Evolutionary conservation across 1,140 invertebrate species (phyloP).

Genomic region (Parasteatoda tepidariorum): DNA sequence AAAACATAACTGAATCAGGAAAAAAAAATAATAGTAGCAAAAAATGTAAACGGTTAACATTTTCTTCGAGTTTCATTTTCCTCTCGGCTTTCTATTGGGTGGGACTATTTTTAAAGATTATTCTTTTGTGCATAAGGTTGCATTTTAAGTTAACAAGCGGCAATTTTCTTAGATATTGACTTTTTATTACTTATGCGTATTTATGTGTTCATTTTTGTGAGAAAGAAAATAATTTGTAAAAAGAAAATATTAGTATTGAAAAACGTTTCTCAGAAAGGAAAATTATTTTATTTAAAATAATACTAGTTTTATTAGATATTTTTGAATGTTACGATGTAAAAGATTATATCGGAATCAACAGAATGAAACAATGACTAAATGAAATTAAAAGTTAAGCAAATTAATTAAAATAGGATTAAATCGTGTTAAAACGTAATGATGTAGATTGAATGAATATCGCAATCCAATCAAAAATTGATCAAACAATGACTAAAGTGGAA

Average conservation of each 20-base stretch:
- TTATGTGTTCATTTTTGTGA: neutral
- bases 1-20: neutral
- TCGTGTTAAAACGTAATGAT: too few relatives aligned
- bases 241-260: neutral
- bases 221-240: neutral
- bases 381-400: too few relatives aligned
- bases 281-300: neutral
- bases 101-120: neutral
- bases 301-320: neutral
- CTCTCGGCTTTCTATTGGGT: neutral
- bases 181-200: neutral
- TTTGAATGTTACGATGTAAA: too few relatives aligned
- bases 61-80: neutral
- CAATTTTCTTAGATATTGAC: neutral
- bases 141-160: neutral
- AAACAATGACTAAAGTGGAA: too few relatives aligned
- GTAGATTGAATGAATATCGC: too few relatives aligned
- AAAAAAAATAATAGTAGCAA: neutral
- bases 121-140: neutral
- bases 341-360: too few relatives aligned
- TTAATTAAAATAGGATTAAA: too few relatives aligned
- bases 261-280: neutral
- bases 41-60: neutral
- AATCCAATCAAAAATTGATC: too few relatives aligned
- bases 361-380: too few relatives aligned